A percentile compares a stretch with the other conserved stretches of the same genome.
Conservation (phyloP, 64 coral and sea anemone genomes). For the Stichodactyla helianthus region DNA sequence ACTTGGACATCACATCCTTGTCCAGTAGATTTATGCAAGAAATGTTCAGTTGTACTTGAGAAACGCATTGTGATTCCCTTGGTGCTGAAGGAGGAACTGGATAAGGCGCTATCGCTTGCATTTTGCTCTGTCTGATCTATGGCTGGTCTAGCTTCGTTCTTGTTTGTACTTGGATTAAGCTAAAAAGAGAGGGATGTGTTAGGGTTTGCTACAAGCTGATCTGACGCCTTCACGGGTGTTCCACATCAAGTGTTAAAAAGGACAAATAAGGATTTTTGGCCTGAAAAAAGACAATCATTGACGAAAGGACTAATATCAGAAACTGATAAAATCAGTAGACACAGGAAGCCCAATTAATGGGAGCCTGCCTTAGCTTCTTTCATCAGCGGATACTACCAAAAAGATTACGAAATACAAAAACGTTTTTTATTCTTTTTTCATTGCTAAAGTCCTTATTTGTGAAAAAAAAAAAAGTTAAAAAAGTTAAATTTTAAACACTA, state of each 20-base stretch:
- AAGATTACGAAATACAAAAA: not conserved
- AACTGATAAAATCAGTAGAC: no score
- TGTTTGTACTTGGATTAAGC: not conserved
- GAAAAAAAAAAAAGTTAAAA: not conserved
- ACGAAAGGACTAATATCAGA: no score
- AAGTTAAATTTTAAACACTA: not conserved
- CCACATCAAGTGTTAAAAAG: not conserved
- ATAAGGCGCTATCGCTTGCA: slow-evolving; percentile 24
- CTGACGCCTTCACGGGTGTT: not conserved
- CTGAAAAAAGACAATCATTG: no score
- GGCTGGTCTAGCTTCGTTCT: not conserved
- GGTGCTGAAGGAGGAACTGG: slow-evolving; percentile 5
- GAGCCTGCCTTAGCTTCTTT: not conserved
- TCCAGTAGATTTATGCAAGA: slow-evolving; percentile 82
- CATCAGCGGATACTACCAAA: not conserved
- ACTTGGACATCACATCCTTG: slow-evolving; percentile 94
- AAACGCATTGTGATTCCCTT: slow-evolving; percentile 52
- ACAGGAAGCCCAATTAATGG: no score
- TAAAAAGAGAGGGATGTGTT: no score
- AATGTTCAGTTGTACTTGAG: slow-evolving; percentile 87
- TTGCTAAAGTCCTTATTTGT: not conserved
- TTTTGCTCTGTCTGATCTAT: not conserved
- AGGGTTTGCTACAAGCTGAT: not conserved
- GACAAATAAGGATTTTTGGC: not conserved
- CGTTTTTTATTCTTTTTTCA: no score